phyloP scores from a whole-genome alignment of 2,797 vertebrate species.

The Antrozous pallidus region DNA sequence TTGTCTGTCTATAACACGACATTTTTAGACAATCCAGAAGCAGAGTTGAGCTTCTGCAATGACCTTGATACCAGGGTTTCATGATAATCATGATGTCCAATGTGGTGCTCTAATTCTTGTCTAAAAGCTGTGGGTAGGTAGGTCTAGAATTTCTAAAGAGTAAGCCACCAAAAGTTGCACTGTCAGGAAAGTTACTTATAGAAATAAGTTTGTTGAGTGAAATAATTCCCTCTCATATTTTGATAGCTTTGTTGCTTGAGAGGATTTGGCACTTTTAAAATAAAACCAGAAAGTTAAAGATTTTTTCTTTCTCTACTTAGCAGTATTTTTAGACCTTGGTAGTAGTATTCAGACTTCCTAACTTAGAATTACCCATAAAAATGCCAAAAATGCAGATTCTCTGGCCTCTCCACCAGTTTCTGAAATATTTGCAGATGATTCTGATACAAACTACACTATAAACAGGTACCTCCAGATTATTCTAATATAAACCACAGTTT shows the following conservation, averaged over 20 bases:
- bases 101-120: not conserved
- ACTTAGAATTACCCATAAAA: not conserved
- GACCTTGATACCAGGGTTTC: not conserved
- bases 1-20: not conserved
- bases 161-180: not conserved
- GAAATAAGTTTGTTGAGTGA: not conserved
- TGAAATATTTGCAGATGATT: not conserved
- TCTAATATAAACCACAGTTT: not conserved
- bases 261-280: not conserved
- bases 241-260: slow-evolving; percentile 14
- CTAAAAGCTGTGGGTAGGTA: not conserved
- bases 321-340: not conserved
- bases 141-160: not conserved
- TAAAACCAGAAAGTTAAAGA: not conserved
- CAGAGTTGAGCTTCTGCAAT: not conserved
- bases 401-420: not conserved
- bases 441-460: not conserved
- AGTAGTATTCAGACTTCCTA: not conserved
- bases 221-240: not conserved
- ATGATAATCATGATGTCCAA: not conserved
- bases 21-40: not conserved
- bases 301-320: not conserved
- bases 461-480: not conserved
- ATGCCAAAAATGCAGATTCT: not conserved
- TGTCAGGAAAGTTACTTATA: not conserved